Conservation (phyloP, 2,113 vertebrate species). For the Actenoides lindsayi region DNA sequence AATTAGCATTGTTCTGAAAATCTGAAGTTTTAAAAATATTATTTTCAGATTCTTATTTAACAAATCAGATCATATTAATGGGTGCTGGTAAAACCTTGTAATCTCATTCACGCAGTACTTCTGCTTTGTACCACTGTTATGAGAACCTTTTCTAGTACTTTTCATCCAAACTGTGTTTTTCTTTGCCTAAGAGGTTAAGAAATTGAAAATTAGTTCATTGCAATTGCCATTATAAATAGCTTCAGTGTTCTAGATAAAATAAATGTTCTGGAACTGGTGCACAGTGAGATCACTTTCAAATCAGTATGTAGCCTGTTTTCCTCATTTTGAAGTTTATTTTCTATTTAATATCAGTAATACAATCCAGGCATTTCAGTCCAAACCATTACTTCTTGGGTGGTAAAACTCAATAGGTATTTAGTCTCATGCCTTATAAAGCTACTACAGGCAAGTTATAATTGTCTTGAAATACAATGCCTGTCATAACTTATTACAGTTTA, state of each 20-base stretch:
- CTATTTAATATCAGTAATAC: constrained; percentile 37
- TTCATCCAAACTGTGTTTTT: background rate
- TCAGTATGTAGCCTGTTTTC: background rate
- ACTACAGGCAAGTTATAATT: constrained; percentile 49
- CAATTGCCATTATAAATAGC: background rate
- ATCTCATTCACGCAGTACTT: background rate
- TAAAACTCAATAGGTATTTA: constrained; percentile 60
- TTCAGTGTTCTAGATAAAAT: background rate
- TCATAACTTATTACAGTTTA: constrained; percentile 50
- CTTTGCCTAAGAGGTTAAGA: background rate
- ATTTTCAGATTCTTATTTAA: background rate
- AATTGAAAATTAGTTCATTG: background rate
- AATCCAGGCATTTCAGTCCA: constrained; percentile 18
- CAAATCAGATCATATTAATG: background rate
- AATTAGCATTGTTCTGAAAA: constrained; percentile 17
- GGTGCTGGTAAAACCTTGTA: background rate
- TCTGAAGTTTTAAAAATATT: background rate
- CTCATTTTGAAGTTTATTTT: constrained; percentile 46
- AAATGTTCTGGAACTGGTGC: background rate
- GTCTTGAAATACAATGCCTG: constrained; percentile 56
- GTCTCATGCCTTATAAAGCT: constrained; percentile 37
- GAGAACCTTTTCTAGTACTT: background rate
- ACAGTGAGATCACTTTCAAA: constrained; percentile 20
- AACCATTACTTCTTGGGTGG: constrained; percentile 52
- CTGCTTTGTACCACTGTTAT: background rate